Evolutionary conservation across 2,797 vertebrate genomes (phyloP), one percentile per base, ranked within the genome.

Genomic region (Holocentrus rufus): DNA sequence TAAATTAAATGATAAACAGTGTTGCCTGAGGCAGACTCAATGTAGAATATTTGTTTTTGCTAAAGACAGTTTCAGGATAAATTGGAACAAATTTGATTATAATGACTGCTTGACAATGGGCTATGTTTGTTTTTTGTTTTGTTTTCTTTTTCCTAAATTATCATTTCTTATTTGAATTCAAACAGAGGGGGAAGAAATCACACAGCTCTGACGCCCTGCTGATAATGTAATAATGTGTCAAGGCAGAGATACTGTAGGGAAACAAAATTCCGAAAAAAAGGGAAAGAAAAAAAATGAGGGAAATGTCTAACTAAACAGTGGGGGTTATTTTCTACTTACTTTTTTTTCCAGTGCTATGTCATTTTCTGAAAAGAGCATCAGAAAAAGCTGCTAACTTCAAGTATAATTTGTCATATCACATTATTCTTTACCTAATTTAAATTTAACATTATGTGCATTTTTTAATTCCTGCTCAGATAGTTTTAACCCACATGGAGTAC

Each of bases 1-100:
- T 39, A 61, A 25, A 58, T 49, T 70, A 18, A 66, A 57, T 55
- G 17, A 83, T 50, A 86, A 84, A 78, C 74, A 85, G 66, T 34
- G 14, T 42, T 69, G 64, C 25, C 42, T 5, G 0, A 74, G 44
- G 63, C 52, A 31, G 42, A 44, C 50, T 31, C 36, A 55, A 56
- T 60, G 34, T 13, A 34, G 27, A 52, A 72, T 53, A 62, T 62
- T 30, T 58, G 1, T 23, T 63, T 69, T 67, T 65, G 27, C 54
- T n/a, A 42, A 15, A 42, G 10, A 44, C 2, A 18, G 23, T 30
- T 46, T 23, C 31, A 53, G 17, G 53, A 36, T 30, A 47, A 50
- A 59, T 47, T 7, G 34, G 14, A 30, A 20, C 62, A 7, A 0
- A 30, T 57, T 15, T 9, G 9, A 1, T 73, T 39, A 23, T 58